Evolutionary conservation across 2,888 invertebrate species (phyloP).

Genomic region (Sthenelais limicola): DNA sequence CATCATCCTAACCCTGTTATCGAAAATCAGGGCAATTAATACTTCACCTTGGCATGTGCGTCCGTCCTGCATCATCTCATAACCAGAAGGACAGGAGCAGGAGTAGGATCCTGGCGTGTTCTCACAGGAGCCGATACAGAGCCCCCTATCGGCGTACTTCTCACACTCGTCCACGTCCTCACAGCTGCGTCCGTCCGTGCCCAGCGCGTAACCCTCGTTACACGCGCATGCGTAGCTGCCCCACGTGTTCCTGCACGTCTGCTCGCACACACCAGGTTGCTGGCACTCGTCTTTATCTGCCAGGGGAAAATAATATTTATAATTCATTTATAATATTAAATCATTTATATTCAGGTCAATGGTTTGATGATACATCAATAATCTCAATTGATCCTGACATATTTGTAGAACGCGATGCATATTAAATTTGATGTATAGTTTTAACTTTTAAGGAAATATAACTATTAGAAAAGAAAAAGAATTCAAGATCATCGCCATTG

Average conservation of each 20-base stretch:
- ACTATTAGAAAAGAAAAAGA: no score
- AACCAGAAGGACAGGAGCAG: constrained; percentile 70
- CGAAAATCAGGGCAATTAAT: no score
- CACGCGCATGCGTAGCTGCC: constrained; percentile 93
- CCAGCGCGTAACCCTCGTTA: constrained; percentile 85
- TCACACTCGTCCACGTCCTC: constrained; percentile 89
- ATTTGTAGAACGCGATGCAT: no score
- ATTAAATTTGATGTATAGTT: no score
- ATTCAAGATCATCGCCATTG: no score
- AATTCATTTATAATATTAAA: no score
- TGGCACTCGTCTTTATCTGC: constrained; percentile 82
- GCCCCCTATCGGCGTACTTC: constrained; percentile 78
- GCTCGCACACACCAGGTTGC: constrained; percentile 80
- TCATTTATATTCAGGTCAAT: no score
- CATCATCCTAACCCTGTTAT: no score
- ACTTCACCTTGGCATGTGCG: constrained; percentile 88
- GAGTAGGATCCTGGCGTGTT: constrained; percentile 86
- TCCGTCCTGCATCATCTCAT: constrained; percentile 76
- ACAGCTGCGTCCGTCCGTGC: constrained; percentile 79
- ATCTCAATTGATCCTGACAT: no score
- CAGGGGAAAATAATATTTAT: constrained; percentile 56
- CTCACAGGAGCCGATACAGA: constrained; percentile 84
- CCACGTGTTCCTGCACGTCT: constrained; percentile 91
- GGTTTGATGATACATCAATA: no score
- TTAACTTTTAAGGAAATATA: no score